Conservation (phyloP, 1,140 invertebrate species). For the Ooceraea biroi region DNA sequence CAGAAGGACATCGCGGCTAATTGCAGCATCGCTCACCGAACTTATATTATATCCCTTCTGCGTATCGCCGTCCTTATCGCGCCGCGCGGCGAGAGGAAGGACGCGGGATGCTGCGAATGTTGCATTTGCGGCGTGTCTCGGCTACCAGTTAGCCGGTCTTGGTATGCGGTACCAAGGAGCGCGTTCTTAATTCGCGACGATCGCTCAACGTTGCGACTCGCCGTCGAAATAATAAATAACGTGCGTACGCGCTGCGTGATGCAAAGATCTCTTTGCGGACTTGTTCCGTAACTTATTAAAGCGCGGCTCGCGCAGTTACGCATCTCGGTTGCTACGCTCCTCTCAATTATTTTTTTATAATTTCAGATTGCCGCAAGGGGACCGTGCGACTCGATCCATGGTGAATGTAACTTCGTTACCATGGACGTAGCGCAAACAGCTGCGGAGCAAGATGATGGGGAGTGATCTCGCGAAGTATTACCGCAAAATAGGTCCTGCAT, state of each 20-base stretch:
- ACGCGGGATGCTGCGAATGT: slow-evolving; percentile 9
- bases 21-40: slow-evolving; percentile 76
- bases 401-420: slow-evolving; percentile 9
- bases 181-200: slow-evolving; percentile 75
- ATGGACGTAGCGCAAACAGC: background rate
- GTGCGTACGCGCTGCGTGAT: slow-evolving; percentile 33
- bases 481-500: slow-evolving; percentile 32
- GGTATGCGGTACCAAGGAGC: slow-evolving; percentile 71
- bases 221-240: slow-evolving; percentile 70
- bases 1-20: slow-evolving; percentile 73
- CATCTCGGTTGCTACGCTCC: slow-evolving; percentile 9
- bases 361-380: background rate
- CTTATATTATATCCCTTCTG: slow-evolving; percentile 68
- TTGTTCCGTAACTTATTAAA: slow-evolving; percentile 31
- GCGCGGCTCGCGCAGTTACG: slow-evolving; percentile 15
- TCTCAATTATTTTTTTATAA: slow-evolving; percentile 14
- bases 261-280: slow-evolving; percentile 25
- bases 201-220: slow-evolving; percentile 69
- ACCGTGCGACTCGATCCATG: background rate
- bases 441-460: slow-evolving; percentile 17
- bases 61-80: slow-evolving; percentile 56
- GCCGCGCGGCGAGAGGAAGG: slow-evolving; percentile 24
- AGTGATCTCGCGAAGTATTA: slow-evolving; percentile 29
- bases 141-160: slow-evolving; percentile 32
- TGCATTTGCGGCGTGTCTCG: background rate